A percentile compares a stretch with the other conserved stretches of the same genome.
Conservation (phyloP, 2,888 invertebrate species). For the Romanomermis culicivorax region DNA sequence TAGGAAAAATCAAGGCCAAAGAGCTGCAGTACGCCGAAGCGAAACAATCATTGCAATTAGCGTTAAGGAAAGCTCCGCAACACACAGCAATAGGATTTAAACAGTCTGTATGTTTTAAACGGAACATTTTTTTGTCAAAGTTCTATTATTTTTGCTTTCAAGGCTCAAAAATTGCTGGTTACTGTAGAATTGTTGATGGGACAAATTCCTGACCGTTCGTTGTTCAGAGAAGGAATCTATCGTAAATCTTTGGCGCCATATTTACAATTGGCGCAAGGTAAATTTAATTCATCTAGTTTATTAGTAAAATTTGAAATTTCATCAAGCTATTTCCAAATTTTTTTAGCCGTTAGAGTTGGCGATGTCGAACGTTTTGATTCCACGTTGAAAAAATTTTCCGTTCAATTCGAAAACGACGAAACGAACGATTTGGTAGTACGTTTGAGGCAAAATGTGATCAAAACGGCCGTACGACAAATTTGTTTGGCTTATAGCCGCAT, state of each 20-base stretch:
- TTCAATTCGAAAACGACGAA: constrained; percentile 60
- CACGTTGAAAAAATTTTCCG: constrained; percentile 64
- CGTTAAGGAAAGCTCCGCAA: constrained; percentile 84
- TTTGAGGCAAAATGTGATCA: constrained; percentile 91
- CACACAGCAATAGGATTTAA: constrained; percentile 94
- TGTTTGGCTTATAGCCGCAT: constrained; percentile 87
- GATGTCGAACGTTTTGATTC: constrained; percentile 80
- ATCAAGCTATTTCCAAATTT: no score
- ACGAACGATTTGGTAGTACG: constrained; percentile 87
- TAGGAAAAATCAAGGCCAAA: constrained; percentile 88
- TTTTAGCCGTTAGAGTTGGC: constrained; percentile 69
- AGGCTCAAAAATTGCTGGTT: constrained; percentile 55
- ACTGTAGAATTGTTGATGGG: constrained; percentile 83
- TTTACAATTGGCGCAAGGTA: constrained; percentile 74
- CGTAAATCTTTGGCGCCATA: constrained; percentile 76
- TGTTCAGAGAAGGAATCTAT: constrained; percentile 73
- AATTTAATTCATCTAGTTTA: background rate
- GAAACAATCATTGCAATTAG: constrained; percentile 79
- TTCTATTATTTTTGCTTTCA: no score
- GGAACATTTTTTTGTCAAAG: background rate
- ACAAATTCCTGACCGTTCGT: constrained; percentile 85
- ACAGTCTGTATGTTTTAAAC: constrained; percentile 50
- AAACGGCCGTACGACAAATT: constrained; percentile 49
- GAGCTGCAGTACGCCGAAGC: constrained; percentile 81
- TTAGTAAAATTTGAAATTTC: no score